phyloP scores from a whole-genome alignment of 2,888 invertebrate species.

The Stenichneumon culpator region DNA sequence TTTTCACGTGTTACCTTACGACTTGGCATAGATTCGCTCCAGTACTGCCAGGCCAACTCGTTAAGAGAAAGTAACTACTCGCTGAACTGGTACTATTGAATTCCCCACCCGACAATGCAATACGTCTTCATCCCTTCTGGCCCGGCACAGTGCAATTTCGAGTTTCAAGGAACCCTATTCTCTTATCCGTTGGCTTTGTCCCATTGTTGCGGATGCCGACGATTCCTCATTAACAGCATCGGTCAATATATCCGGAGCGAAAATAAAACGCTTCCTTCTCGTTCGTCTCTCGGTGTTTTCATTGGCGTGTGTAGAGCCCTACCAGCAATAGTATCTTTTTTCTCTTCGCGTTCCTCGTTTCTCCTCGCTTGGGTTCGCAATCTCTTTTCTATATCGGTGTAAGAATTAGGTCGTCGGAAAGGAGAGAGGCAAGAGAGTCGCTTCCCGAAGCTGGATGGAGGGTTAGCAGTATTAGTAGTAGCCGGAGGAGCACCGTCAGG shows the following conservation, averaged over 20 bases:
- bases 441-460: neutral
- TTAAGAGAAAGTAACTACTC: neutral
- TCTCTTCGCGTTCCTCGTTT: neutral
- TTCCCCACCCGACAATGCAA: neutral
- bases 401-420: slow-evolving; percentile 39
- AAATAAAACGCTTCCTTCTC: slow-evolving; percentile 1
- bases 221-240: slow-evolving; percentile 8
- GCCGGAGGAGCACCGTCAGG: neutral
- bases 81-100: neutral
- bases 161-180: neutral
- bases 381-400: slow-evolving; percentile 14
- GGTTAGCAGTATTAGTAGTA: slow-evolving; percentile 23
- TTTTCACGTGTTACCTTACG: slow-evolving; percentile 4
- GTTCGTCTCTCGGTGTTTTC: slow-evolving; percentile 9
- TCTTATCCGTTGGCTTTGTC: neutral
- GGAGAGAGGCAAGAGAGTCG: slow-evolving; percentile 7
- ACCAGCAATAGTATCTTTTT: neutral
- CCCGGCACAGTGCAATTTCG: neutral
- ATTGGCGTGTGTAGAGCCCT: neutral
- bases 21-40: neutral
- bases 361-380: slow-evolving; percentile 15
- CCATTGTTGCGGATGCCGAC: neutral
- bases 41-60: neutral
- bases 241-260: slow-evolving; percentile 7
- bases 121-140: neutral